Percentiles rank a stretch among this genome's conserved stretches.
Evolutionary conservation across 2,888 invertebrate species (phyloP).

Genomic region (Acrocyrtus sp.): DNA sequence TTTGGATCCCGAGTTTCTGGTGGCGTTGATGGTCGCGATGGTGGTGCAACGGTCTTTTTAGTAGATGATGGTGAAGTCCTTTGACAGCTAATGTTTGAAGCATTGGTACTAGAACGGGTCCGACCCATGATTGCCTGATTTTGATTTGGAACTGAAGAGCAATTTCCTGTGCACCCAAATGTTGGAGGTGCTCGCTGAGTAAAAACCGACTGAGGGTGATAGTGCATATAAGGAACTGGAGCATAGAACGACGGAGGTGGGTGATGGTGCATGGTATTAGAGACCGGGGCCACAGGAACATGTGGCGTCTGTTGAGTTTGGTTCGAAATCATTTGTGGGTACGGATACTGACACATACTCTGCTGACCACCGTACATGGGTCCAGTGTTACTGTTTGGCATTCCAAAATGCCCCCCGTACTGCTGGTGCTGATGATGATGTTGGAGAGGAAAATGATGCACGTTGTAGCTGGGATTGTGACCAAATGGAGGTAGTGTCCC

Average conservation of each 20-base stretch:
- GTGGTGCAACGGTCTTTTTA: constrained; percentile 19
- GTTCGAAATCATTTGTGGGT: too few relatives aligned
- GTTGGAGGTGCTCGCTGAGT: too few relatives aligned
- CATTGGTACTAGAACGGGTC: constrained; percentile 7
- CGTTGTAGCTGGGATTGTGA: neutral
- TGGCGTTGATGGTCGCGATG: neutral
- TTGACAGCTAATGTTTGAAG: constrained; percentile 24
- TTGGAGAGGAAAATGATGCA: constrained; percentile 20
- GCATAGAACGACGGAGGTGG: too few relatives aligned
- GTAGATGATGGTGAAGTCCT: neutral
- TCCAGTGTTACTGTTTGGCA: constrained; percentile 12
- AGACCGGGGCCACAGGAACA: too few relatives aligned
- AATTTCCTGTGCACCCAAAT: too few relatives aligned
- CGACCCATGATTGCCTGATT: constrained; percentile 7
- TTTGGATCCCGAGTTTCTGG: constrained; percentile 20
- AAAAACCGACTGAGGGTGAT: too few relatives aligned
- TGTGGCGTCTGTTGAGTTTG: too few relatives aligned
- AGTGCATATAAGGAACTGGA: too few relatives aligned
- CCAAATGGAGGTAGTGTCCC: constrained; percentile 1
- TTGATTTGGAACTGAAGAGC: constrained; percentile 20
- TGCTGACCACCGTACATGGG: constrained; percentile 3
- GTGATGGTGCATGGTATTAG: too few relatives aligned
- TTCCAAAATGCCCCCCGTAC: constrained; percentile 28
- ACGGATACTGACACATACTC: too few relatives aligned
- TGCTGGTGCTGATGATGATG: constrained; percentile 14